Base-by-base conservation (phyloP, 1,140 invertebrate species). In the Drepana arcuata region DNA sequence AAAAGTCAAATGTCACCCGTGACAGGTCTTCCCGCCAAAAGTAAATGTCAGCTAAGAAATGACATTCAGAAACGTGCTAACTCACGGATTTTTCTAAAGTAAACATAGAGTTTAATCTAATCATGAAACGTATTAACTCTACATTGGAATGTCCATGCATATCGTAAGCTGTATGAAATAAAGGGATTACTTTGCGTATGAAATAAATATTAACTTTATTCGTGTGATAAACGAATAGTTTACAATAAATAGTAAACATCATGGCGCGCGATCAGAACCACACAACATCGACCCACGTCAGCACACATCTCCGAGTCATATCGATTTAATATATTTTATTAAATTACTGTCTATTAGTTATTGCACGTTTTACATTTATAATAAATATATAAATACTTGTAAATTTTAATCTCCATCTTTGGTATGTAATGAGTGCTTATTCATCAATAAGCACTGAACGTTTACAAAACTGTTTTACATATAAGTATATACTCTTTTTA, bases 321-420 rank as follows among this genome's bases (percentile, higher is more conserved):
- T 37, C 30, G 31, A 16, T 67, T 78, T 75, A 77, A 75, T 79
- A 81, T 81, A 79, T 79, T 79, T 78, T 63, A 75, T 73, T 79
- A 79, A 77, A 75, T 81, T 82, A 82, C 61, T 66, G 66, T 45
- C 74, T 82, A 82, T 82, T 69, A 79, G 69, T 82, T 82, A 82
- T 82, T 82, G 78, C 74, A 82, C 78, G 69, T 78, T 79, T 82
- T 82, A 82, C 69, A 79, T 73, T 79, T 79, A 80, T 73, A 78
- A 82, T 82, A 82, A 82, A 82, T 82, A 82, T 82, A 82, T 82
- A 82, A 82, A 82, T 82, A 82, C 74, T 82, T 82, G 74, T 82
- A 79, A 79, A 75, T 79, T 81, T 78, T 68, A 69, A 66, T 81
- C 65, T 81, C 57, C 74, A 75, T 80, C 68, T 81, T 75, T 77